Evolutionary conservation across 2,797 vertebrate genomes (phyloP), one percentile per base, ranked within the genome.

Genomic region (Selene dorsalis): DNA sequence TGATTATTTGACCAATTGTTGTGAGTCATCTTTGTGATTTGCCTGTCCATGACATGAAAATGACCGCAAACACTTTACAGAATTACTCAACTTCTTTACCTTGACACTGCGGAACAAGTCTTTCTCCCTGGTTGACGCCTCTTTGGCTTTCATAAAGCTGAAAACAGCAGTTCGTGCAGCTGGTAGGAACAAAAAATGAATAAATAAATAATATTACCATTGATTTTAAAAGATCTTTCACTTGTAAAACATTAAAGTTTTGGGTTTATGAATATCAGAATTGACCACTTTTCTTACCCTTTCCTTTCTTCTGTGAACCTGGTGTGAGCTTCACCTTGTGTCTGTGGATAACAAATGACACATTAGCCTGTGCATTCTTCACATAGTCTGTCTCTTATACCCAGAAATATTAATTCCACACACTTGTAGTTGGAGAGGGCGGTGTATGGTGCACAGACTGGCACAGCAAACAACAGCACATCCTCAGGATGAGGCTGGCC

Each of bases 241-340:
- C 30, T 48, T 43, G 3, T 22, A 45, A 57, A 65, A 41, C 1
- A 28, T 17, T 1, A 32, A 14, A 14, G 1, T 2, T 16, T 16
- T n/a, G 1, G 28, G 3, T 26, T 8, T 1, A 11, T 8, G 2
- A 39, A 59, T 16, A 32, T 39, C 9, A 10, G 0, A 73, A 47
- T 4, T 0, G 6, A 45, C 30, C 2, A 14, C 4, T 24, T 0
- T 18, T 18, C 71, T 18, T 95, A 99, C 98, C 98, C 97, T 99
- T 99, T 60, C 98, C 98, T 87, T 99, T 99, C 93, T 98, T 99
- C 76, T 99, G 98, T 10, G 96, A 87, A 63, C 98, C 98, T 0
- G 98, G 98, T 0, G 98, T 99, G 84, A 99, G 91, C 88, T 99
- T 99, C 67, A 99, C 98, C 89, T 98, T 99, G 18, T 97, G 96